Conservation (phyloP, 2,113 vertebrate genomes). For the Taurulus bubalis region DNA sequence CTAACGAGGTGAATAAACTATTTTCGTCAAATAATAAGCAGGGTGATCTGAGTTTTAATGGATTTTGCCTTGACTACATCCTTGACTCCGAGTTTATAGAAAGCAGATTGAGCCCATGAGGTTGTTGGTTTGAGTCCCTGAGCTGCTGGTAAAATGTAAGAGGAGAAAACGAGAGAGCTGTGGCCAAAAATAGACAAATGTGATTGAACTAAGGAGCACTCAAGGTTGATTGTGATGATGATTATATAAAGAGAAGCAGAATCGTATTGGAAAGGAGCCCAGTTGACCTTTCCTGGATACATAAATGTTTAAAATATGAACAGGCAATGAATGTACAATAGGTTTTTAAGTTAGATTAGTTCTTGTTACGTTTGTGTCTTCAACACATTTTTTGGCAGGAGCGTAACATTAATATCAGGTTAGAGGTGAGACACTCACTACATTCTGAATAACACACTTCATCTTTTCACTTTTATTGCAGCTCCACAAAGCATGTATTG, state of each 20-base stretch:
- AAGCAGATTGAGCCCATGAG: slow-evolving; percentile 10
- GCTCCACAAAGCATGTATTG: not conserved
- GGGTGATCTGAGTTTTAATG: slow-evolving; percentile 18
- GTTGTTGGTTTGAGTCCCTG: slow-evolving; percentile 22
- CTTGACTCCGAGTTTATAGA: slow-evolving; percentile 5
- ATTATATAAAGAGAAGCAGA: slow-evolving; percentile 7
- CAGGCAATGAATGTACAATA: not conserved
- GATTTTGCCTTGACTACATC: slow-evolving; percentile 15
- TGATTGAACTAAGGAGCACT: slow-evolving; percentile 28
- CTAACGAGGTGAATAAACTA: slow-evolving; percentile 24
- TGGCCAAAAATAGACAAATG: slow-evolving; percentile 18
- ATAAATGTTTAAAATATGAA: slow-evolving; percentile 14
- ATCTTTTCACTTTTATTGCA: not conserved
- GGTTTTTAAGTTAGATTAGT: not conserved
- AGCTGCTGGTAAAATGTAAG: slow-evolving; percentile 2
- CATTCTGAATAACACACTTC: not conserved
- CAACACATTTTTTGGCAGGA: not conserved
- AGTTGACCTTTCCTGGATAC: slow-evolving; percentile 8
- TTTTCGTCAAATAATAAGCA: slow-evolving; percentile 14
- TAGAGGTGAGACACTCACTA: not conserved
- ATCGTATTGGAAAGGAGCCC: slow-evolving; percentile 2
- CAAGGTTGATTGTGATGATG: slow-evolving; percentile 29
- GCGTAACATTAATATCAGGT: not conserved
- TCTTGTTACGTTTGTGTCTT: not conserved
- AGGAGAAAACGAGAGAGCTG: not conserved